These are phyloP conservation scores for Caligus rogercresseyi DNA, from an alignment of 1,140 invertebrate genomes.

Conservation along the genomic window DNA sequence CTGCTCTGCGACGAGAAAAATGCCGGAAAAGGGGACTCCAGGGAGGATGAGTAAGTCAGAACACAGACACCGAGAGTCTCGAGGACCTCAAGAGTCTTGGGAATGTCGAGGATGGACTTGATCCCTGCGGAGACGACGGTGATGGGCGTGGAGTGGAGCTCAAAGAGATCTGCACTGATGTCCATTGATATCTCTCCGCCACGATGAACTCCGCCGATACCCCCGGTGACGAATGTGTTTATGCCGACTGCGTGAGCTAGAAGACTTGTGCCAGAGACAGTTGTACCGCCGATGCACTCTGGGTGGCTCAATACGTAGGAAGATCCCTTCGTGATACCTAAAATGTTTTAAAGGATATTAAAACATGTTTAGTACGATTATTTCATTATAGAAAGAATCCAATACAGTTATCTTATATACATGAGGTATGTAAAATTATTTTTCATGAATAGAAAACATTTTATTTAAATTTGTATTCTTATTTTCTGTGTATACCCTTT, in stretches of 20 bases:
- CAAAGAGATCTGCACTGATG: constrained; percentile 81
- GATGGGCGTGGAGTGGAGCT: constrained; percentile 66
- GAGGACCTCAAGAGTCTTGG: constrained; percentile 70
- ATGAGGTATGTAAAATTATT: too few relatives aligned
- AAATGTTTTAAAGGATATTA: neutral
- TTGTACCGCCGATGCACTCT: constrained; percentile 73
- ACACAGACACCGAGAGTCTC: constrained; percentile 90
- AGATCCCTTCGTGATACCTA: constrained; percentile 78
- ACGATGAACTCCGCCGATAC: constrained; percentile 83
- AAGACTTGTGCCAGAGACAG: constrained; percentile 77
- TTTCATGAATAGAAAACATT: too few relatives aligned
- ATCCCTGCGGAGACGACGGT: constrained; percentile 84
- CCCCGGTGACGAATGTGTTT: constrained; percentile 79
- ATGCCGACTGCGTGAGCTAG: constrained; percentile 32
- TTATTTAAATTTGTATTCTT: too few relatives aligned
- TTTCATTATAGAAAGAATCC: too few relatives aligned
- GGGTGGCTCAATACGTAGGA: constrained; percentile 45
- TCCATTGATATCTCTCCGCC: constrained; percentile 66
- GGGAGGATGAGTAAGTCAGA: constrained; percentile 37
- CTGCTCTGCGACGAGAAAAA: constrained; percentile 64
- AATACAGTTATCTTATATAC: too few relatives aligned
- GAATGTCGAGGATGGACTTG: constrained; percentile 93
- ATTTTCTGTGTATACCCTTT: too few relatives aligned
- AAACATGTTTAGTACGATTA: neutral
- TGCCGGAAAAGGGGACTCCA: constrained; percentile 47